A percentile compares a stretch with the other conserved stretches of the same genome.
Conservation (phyloP, 2,113 vertebrate genomes). For the Etheostoma spectabile region DNA sequence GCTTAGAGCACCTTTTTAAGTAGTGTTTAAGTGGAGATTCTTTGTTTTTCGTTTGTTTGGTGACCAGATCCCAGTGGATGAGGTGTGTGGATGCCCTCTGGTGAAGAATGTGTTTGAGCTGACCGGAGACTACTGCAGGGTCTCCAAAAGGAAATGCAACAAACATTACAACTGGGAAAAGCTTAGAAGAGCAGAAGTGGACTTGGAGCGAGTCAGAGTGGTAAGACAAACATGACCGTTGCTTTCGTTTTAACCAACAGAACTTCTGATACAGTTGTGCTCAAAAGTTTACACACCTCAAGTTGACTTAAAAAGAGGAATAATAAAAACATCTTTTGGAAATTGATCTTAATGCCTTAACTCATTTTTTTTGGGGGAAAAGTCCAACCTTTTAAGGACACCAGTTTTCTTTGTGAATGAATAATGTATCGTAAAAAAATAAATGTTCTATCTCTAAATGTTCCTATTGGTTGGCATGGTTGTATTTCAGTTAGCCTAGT, state of each 20-base stretch:
- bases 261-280: not conserved
- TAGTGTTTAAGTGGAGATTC: not conserved
- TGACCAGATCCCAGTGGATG: constrained; percentile 87
- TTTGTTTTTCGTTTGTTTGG: not conserved
- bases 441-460: too few relatives aligned
- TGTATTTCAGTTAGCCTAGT: too few relatives aligned
- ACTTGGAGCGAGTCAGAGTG: constrained; percentile 93
- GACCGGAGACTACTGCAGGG: constrained; percentile 91
- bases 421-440: too few relatives aligned
- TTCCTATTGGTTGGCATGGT: too few relatives aligned
- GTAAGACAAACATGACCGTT: constrained; percentile 69
- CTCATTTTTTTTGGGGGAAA: too few relatives aligned
- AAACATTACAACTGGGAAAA: constrained; percentile 97
- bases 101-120: constrained; percentile 93
- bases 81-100: constrained; percentile 93
- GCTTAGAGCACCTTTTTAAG: too few relatives aligned
- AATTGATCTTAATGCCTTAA: too few relatives aligned
- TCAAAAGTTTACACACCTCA: too few relatives aligned
- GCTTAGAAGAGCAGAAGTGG: constrained; percentile 92
- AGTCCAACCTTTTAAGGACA: too few relatives aligned
- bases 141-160: constrained; percentile 93
- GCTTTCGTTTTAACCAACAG: not conserved
- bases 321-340: too few relatives aligned
- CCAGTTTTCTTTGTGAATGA: too few relatives aligned
- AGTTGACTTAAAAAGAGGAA: too few relatives aligned